Percentiles rank a stretch among this genome's conserved stretches.
These are phyloP conservation scores for Alouatta palliata DNA, from an alignment of 2,113 vertebrate genomes.

Conservation along the genomic window DNA sequence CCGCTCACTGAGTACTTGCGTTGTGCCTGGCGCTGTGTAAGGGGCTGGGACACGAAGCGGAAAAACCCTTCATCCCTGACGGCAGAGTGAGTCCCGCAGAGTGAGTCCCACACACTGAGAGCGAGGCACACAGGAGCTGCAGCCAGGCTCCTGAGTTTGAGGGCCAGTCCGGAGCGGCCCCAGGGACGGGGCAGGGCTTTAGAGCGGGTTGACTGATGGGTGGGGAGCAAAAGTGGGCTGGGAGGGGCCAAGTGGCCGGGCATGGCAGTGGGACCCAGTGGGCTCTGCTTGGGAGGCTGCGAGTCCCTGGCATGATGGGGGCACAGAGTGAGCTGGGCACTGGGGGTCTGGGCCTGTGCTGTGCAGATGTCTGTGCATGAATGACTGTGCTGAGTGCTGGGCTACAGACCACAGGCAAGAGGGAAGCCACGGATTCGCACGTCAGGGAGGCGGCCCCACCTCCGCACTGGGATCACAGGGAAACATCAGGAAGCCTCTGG, in stretches of 20 bases:
- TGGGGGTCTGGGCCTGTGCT: rapidly evolving
- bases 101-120: rapidly evolving
- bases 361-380: too few species aligned
- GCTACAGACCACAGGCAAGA: not conserved
- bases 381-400: not conserved
- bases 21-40: not conserved
- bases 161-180: not conserved
- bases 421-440: not conserved
- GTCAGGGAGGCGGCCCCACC: too few species aligned
- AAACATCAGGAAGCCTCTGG: not conserved
- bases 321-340: not conserved
- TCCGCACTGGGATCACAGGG: not conserved
- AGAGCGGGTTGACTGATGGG: not conserved
- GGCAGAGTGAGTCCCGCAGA: rapidly evolving
- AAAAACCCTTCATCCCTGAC: not conserved
- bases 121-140: rapidly evolving
- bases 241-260: too few species aligned
- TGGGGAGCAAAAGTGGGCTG: too few species aligned
- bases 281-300: not conserved
- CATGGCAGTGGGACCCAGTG: not conserved
- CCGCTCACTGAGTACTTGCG: rapidly evolving
- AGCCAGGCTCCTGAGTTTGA: not conserved
- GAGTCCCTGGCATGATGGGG: not conserved
- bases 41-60: not conserved
- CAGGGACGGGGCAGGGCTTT: not conserved